These are phyloP conservation scores for Gonatopus flavifemur DNA, from an alignment of 1,140 invertebrate species.

Conservation along the genomic window DNA sequence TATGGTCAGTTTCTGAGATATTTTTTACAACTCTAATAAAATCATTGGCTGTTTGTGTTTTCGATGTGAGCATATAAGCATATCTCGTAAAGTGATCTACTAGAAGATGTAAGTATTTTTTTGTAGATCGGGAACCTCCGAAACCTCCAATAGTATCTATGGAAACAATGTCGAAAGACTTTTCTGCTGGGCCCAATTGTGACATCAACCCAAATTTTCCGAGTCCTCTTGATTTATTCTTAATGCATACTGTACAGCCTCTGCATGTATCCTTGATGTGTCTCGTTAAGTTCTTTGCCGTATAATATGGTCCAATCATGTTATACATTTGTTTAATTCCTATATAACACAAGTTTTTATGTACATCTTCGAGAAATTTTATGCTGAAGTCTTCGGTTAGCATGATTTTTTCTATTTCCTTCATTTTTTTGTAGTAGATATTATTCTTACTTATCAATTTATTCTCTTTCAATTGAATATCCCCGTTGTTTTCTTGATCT, in stretches of 20 bases:
- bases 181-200: conserved; percentile 42
- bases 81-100: too few species aligned
- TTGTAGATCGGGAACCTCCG: neutral
- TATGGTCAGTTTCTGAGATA: neutral
- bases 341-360: too few species aligned
- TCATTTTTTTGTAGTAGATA: neutral
- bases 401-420: conserved; percentile 16
- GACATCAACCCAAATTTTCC: conserved; percentile 36
- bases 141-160: conserved; percentile 35
- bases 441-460: neutral
- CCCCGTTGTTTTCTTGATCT: conserved; percentile 22
- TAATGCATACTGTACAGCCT: neutral
- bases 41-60: conserved; percentile 35
- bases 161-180: too few species aligned
- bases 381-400: too few species aligned
- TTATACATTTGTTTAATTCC: conserved; percentile 13
- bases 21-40: neutral
- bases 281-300: neutral
- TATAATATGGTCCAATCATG: neutral
- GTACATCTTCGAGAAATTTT: too few species aligned
- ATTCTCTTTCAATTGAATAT: neutral
- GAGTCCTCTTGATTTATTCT: conserved; percentile 42
- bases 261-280: neutral
- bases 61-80: conserved; percentile 39
- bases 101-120: neutral